phyloP scores from a whole-genome alignment of 2,888 invertebrate species.

The Sycophila texana region DNA sequence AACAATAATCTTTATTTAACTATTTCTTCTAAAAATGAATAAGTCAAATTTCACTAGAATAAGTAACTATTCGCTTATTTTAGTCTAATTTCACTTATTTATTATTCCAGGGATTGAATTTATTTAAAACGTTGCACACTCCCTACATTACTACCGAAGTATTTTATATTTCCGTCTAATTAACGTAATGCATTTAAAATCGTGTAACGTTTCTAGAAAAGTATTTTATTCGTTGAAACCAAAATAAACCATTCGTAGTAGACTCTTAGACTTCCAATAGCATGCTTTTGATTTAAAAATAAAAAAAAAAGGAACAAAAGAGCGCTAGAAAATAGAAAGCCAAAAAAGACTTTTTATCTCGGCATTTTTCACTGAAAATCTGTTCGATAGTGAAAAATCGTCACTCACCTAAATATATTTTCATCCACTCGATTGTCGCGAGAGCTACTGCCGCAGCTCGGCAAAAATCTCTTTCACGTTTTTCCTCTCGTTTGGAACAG shows the following conservation, averaged over 20 bases:
- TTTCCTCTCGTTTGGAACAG: neutral
- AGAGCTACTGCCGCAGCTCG: neutral
- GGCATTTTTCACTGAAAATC: slow-evolving; percentile 43
- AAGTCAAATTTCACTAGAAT: no score
- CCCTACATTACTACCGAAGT: no score
- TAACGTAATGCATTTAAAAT: no score
- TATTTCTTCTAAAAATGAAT: no score
- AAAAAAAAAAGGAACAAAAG: slow-evolving; percentile 9
- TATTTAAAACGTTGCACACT: no score
- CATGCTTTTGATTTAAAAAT: slow-evolving; percentile 34
- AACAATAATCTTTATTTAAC: no score
- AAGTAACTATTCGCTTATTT: no score
- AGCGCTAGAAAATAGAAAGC: slow-evolving; percentile 2
- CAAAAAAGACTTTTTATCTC: slow-evolving; percentile 27
- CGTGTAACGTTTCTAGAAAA: no score
- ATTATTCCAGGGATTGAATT: no score
- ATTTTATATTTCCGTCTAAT: no score
- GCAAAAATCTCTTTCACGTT: slow-evolving; percentile 10
- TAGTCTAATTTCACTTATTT: no score
- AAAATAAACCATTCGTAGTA: slow-evolving; percentile 5
- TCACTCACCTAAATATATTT: slow-evolving; percentile 49
- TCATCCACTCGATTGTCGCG: slow-evolving; percentile 39
- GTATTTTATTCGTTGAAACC: no score
- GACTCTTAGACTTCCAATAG: slow-evolving; percentile 6
- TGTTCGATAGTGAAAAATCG: slow-evolving; percentile 40